A percentile compares a stretch with the other conserved stretches of the same genome.
These are phyloP conservation scores for Aptenodytes forsteri DNA, from an alignment of 2,113 vertebrate species.

Conservation along the genomic window DNA sequence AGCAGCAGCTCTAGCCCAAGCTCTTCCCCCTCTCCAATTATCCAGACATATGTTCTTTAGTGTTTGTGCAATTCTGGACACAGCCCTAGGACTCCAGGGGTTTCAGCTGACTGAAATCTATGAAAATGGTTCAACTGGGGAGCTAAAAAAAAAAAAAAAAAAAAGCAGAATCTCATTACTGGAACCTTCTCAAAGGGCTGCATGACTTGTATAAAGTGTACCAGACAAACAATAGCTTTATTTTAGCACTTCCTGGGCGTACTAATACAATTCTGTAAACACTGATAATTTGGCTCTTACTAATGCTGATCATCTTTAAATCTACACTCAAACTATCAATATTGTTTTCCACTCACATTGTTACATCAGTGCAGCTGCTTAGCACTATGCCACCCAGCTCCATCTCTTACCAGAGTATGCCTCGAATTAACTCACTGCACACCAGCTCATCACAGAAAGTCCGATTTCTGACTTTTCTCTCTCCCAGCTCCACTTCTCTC, in stretches of 20 bases:
- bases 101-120: neutral
- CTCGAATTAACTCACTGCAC: neutral
- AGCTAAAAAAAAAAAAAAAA: neutral
- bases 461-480: neutral
- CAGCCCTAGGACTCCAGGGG: neutral
- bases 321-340: neutral
- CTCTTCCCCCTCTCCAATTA: neutral
- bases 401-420: neutral
- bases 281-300: neutral
- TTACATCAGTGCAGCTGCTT: neutral
- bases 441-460: neutral
- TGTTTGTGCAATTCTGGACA: neutral
- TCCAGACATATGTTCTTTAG: no score
- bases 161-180: neutral
- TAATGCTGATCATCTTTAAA: neutral
- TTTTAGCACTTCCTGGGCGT: neutral
- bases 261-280: neutral
- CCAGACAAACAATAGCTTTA: neutral
- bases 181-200: neutral
- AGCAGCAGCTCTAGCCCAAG: neutral
- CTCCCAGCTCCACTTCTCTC: neutral
- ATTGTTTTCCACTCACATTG: neutral
- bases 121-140: neutral
- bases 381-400: neutral
- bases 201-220: neutral